A percentile compares a stretch with the other conserved stretches of the same genome.
These are phyloP conservation scores for Nomia melanderi DNA, from an alignment of 1,140 invertebrate species.

Conservation along the genomic window DNA sequence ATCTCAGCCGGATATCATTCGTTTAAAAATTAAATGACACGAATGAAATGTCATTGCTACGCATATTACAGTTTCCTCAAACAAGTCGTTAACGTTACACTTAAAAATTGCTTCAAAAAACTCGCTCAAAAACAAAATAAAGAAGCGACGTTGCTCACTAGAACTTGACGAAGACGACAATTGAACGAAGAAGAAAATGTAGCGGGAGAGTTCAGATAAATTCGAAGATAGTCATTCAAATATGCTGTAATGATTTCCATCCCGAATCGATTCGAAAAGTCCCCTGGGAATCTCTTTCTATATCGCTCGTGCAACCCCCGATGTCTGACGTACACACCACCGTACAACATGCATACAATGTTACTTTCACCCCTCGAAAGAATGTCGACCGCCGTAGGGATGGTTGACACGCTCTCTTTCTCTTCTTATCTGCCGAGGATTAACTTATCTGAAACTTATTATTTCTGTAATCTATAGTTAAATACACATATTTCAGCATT, in stretches of 20 bases:
- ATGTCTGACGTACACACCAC: conserved; percentile 60
- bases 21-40: too few species aligned
- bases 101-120: too few species aligned
- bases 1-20: too few species aligned
- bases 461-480: conserved; percentile 80
- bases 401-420: conserved; percentile 57
- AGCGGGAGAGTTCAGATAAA: conserved; percentile 73
- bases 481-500: conserved; percentile 81
- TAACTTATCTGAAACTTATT: conserved; percentile 81
- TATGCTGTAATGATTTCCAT: conserved; percentile 81
- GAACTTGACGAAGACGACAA: conserved; percentile 48
- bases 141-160: conserved; percentile 35
- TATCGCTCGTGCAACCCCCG: conserved; percentile 59
- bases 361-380: conserved; percentile 66
- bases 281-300: conserved; percentile 76
- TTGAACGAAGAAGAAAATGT: conserved; percentile 39
- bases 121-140: conserved; percentile 29
- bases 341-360: conserved; percentile 72
- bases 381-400: conserved; percentile 66
- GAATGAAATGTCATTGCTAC: too few species aligned
- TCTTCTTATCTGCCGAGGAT: conserved; percentile 78
- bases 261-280: conserved; percentile 79
- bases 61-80: too few species aligned
- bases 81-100: too few species aligned
- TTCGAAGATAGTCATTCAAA: conserved; percentile 80